These are phyloP conservation scores for Malurus alboscapulatus DNA, from an alignment of 2,113 vertebrate species.

Conservation along the genomic window DNA sequence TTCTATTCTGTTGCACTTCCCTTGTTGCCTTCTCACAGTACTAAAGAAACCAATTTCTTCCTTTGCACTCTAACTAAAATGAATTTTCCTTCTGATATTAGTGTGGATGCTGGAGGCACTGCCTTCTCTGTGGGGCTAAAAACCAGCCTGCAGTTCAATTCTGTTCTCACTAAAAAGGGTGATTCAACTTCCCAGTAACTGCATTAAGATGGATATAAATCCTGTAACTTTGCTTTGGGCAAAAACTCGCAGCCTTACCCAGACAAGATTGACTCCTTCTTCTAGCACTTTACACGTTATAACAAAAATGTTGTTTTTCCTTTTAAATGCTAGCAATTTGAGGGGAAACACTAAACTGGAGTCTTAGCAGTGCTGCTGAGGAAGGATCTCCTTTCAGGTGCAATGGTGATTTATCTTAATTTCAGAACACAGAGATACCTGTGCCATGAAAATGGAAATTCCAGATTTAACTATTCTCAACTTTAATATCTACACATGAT, in stretches of 20 bases:
- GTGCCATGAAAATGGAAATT: not conserved
- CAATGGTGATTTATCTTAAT: not conserved
- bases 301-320: not conserved
- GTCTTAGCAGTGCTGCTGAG: not conserved
- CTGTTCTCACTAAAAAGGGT: not conserved
- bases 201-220: not conserved
- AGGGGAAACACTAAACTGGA: not conserved
- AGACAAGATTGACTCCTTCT: not conserved
- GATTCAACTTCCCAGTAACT: not conserved
- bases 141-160: not conserved
- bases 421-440: not conserved
- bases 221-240: not conserved
- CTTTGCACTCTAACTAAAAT: not conserved
- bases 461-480: not conserved
- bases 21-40: conserved; percentile 7
- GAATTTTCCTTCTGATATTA: conserved; percentile 25
- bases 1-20: conserved; percentile 24
- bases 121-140: not conserved
- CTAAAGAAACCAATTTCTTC: not conserved
- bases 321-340: not conserved
- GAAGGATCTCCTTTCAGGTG: not conserved
- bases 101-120: not conserved
- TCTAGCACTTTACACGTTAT: not conserved
- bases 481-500: not conserved
- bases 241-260: not conserved